These are phyloP conservation scores for Thalpophila matura DNA, from an alignment of 2,888 invertebrate species.

Conservation along the genomic window DNA sequence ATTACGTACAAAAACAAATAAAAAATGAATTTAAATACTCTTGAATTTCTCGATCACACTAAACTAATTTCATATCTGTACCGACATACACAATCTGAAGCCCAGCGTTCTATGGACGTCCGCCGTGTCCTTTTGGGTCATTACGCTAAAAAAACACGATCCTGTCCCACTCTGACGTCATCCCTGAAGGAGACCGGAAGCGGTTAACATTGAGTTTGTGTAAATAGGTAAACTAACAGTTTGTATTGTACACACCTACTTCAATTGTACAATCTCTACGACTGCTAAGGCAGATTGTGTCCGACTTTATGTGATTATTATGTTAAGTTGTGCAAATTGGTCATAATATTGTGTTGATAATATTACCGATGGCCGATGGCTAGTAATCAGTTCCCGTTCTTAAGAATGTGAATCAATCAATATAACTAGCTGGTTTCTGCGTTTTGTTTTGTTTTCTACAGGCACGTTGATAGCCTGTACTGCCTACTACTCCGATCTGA, in stretches of 20 bases:
- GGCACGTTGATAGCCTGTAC: not conserved
- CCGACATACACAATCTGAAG: no score
- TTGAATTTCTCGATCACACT: no score
- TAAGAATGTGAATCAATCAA: not conserved
- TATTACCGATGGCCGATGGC: not conserved
- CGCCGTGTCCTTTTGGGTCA: constrained; percentile 60
- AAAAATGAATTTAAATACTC: no score
- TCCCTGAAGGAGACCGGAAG: constrained; percentile 47
- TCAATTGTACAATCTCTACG: not conserved
- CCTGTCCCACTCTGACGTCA: constrained; percentile 55
- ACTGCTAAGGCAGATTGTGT: constrained; percentile 2
- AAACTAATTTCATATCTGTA: no score
- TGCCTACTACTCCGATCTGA: no score
- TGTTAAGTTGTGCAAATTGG: constrained; percentile 4
- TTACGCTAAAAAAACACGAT: constrained; percentile 58
- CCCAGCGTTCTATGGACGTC: no score
- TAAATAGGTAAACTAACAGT: constrained; percentile 37
- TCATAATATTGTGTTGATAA: not conserved
- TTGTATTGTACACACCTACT: constrained; percentile 10
- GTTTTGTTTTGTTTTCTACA: no score
- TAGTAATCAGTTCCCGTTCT: not conserved
- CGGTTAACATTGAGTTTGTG: constrained; percentile 54
- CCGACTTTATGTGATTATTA: not conserved
- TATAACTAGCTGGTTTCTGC: not conserved
- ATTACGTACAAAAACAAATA: no score